Conservation (phyloP, 2,888 invertebrate genomes). For the Brenthis daphne region DNA sequence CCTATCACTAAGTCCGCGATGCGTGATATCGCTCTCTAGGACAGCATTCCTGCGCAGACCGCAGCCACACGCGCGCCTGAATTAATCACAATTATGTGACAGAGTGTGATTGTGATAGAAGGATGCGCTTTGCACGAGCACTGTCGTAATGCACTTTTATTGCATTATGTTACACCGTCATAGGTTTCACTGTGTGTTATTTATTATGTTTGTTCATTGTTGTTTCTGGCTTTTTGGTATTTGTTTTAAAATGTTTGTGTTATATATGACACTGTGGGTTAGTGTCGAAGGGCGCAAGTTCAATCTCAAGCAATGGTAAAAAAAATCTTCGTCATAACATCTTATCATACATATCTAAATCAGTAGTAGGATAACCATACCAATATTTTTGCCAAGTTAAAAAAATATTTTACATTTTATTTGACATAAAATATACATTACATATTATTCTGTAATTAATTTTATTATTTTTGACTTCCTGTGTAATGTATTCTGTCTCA, state of each 20-base stretch:
- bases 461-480: no score
- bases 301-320: no score
- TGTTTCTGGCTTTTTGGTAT: background rate
- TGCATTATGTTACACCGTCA: constrained; percentile 17
- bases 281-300: no score
- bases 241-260: background rate
- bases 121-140: constrained; percentile 32
- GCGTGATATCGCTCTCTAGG: constrained; percentile 51
- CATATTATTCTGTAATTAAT: no score
- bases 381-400: no score
- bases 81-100: constrained; percentile 81
- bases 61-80: constrained; percentile 73
- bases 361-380: no score
- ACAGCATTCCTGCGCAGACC: constrained; percentile 73
- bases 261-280: no score
- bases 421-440: no score
- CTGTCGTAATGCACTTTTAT: constrained; percentile 22
- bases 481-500: no score
- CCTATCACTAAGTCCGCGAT: constrained; percentile 38
- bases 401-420: no score
- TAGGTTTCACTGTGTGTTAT: constrained; percentile 4
- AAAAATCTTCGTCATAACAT: no score
- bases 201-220: constrained; percentile 1
- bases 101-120: constrained; percentile 48
- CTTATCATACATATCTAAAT: no score